Percentiles rank a stretch among this genome's conserved stretches.
These are phyloP conservation scores for Stenodera caucasica DNA, from an alignment of 2,888 invertebrate genomes.

Conservation along the genomic window DNA sequence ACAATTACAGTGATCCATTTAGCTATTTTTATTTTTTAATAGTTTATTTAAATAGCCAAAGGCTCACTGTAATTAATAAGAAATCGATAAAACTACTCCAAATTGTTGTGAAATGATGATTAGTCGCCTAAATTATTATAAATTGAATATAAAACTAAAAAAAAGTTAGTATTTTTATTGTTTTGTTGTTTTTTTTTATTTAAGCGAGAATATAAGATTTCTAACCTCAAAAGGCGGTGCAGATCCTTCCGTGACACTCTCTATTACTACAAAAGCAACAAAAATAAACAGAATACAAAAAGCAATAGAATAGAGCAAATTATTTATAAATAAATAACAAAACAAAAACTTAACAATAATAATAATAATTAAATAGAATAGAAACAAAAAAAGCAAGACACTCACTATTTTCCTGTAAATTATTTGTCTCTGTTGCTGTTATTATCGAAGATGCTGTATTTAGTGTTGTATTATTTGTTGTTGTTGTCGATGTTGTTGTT, in stretches of 20 bases:
- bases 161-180: too few species aligned
- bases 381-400: constrained; percentile 44
- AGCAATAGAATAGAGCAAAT: constrained; percentile 16
- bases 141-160: too few species aligned
- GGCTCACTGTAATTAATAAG: too few species aligned
- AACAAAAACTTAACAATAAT: too few species aligned
- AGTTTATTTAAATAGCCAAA: too few species aligned
- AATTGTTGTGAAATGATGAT: not conserved
- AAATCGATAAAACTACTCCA: not conserved
- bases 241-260: constrained; percentile 48
- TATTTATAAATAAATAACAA: constrained; percentile 6
- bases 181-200: too few species aligned
- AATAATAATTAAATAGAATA: too few species aligned
- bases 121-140: not conserved
- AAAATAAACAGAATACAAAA: constrained; percentile 40
- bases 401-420: constrained; percentile 60
- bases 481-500: constrained; percentile 30
- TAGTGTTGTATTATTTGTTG: constrained; percentile 30
- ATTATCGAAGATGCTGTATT: constrained; percentile 31
- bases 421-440: constrained; percentile 24
- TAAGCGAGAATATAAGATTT: constrained; percentile 24
- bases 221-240: constrained; percentile 52
- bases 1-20: not conserved
- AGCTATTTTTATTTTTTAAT: too few species aligned
- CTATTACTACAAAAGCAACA: constrained; percentile 55